These are phyloP conservation scores for Sternotherus odoratus DNA, from an alignment of 2,797 vertebrate genomes.

Conservation along the genomic window DNA sequence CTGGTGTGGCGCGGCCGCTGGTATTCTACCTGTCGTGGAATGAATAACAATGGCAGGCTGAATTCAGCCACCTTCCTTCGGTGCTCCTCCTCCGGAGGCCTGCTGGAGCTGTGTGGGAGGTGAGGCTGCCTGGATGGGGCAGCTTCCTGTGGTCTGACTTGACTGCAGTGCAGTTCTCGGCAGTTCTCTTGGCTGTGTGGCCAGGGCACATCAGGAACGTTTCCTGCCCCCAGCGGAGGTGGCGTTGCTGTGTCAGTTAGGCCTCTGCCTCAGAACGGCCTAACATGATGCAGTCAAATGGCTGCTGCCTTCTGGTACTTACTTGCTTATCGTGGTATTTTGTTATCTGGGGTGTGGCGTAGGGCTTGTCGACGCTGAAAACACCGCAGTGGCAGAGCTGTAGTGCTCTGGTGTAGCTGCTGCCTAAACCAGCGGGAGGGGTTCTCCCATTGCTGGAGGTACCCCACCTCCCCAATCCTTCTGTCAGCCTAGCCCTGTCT, in stretches of 20 bases:
- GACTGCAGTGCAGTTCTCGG: neutral
- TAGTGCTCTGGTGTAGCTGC: neutral
- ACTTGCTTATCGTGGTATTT: neutral
- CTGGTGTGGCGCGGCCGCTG: neutral
- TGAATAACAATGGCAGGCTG: neutral
- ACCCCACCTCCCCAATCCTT: too few relatives aligned
- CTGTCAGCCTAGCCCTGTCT: neutral
- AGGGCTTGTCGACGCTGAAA: neutral
- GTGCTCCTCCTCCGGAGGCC: neutral
- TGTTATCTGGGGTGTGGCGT: neutral
- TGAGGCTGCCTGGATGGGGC: neutral
- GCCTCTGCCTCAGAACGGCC: neutral
- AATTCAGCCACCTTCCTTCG: neutral
- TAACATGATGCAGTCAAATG: neutral
- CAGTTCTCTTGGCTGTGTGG: neutral
- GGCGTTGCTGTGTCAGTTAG: rapidly evolving
- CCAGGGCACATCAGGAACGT: rapidly evolving
- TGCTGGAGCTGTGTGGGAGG: neutral
- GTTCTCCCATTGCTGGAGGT: neutral
- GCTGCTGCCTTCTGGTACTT: neutral
- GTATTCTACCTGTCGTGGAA: neutral
- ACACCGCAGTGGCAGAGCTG: neutral
- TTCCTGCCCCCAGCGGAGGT: neutral
- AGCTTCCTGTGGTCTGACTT: neutral
- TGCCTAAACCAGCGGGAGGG: neutral